A percentile compares a stretch with the other conserved stretches of the same genome.
Evolutionary conservation across 2,113 vertebrate species (phyloP).

Genomic region (Sminthopsis crassicaudata): DNA sequence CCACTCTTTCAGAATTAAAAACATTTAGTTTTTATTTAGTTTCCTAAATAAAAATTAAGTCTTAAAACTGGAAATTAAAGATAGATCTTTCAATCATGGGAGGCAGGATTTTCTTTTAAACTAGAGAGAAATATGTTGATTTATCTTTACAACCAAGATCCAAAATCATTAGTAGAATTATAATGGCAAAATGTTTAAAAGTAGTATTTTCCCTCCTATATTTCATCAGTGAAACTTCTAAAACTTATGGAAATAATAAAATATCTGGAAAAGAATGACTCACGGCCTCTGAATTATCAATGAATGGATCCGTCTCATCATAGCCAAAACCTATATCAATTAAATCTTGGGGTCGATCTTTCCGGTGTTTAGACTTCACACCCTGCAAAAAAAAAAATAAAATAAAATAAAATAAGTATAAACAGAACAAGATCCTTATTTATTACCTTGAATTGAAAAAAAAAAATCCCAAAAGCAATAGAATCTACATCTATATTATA

Average conservation of each 20-base stretch:
- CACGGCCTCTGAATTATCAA: conserved; percentile 98
- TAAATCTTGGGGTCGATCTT: conserved; percentile 97
- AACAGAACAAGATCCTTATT: conserved; percentile 12
- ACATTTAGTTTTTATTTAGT: too few relatives aligned
- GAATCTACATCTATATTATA: neutral
- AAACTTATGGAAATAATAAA: neutral
- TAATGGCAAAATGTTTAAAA: neutral
- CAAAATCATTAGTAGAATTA: neutral
- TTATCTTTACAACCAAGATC: neutral
- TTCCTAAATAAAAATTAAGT: conserved; percentile 93
- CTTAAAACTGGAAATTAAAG: conserved; percentile 94
- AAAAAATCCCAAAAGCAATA: conserved; percentile 36
- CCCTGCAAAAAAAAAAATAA: conserved; percentile 83
- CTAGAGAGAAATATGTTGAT: neutral
- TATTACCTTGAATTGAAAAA: conserved; percentile 7
- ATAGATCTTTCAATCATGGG: neutral
- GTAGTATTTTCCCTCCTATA: neutral
- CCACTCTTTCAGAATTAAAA: conserved; percentile 90
- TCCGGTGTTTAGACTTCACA: conserved; percentile 90
- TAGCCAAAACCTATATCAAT: conserved; percentile 99
- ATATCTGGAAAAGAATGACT: conserved; percentile 82
- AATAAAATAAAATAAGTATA: neutral
- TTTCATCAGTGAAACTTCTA: neutral
- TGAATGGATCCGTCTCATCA: conserved; percentile 98
- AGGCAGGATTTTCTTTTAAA: neutral